These are phyloP conservation scores for Parotia lawesii DNA, from an alignment of 2,113 vertebrate species.

Conservation along the genomic window DNA sequence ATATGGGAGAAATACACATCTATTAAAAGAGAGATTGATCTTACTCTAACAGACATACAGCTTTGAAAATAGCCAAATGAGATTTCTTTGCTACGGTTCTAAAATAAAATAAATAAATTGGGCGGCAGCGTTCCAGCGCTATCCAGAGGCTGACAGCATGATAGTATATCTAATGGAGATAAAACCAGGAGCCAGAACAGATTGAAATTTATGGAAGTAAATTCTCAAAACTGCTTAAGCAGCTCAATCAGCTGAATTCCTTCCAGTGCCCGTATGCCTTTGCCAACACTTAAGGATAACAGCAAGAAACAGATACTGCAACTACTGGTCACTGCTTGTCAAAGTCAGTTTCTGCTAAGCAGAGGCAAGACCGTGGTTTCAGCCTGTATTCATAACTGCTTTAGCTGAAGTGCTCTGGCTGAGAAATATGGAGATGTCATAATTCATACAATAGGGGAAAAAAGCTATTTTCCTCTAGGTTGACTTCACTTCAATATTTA, in stretches of 20 bases:
- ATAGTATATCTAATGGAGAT: not conserved
- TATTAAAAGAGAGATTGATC: not conserved
- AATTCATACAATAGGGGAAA: not conserved
- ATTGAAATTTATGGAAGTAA: not conserved
- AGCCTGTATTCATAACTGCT: not conserved
- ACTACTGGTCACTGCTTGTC: not conserved
- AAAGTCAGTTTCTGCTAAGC: not conserved
- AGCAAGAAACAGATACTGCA: not conserved
- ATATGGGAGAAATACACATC: not conserved
- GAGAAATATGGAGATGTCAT: not conserved
- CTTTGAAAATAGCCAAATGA: not conserved
- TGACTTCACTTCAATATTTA: not conserved
- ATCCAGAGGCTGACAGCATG: not conserved
- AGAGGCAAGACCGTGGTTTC: not conserved
- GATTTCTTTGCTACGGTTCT: not conserved
- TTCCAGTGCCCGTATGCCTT: not conserved
- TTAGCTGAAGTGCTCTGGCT: not conserved
- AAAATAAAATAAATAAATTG: not conserved
- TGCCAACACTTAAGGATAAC: not conserved
- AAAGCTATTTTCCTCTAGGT: not conserved
- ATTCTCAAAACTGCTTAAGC: slow-evolving; percentile 15
- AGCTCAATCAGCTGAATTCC: not conserved
- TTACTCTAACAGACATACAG: not conserved
- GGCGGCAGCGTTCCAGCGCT: not conserved
- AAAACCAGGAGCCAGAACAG: slow-evolving; percentile 24